Percentiles rank a stretch among this genome's conserved stretches.
phyloP scores from a whole-genome alignment of 2,797 vertebrate species.

The Girardinus metallicus region DNA sequence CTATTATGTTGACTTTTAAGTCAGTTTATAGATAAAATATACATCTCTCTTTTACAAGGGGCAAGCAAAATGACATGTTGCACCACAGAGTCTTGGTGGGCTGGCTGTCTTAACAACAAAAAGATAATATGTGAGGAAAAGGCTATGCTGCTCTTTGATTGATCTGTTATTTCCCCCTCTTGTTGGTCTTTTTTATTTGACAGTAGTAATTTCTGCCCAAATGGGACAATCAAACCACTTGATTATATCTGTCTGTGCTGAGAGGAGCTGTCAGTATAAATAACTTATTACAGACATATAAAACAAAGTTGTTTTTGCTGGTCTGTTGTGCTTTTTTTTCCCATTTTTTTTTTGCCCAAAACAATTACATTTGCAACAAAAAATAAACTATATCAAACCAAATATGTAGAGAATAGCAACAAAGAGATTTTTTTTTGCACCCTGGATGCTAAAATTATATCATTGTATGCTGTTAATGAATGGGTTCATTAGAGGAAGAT shows the following conservation, averaged over 20 bases:
- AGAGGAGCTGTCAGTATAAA: slow-evolving; percentile 9
- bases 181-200: slow-evolving; percentile 52
- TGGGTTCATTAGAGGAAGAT: slow-evolving; percentile 55
- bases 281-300: not conserved
- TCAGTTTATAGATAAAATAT: slow-evolving; percentile 21
- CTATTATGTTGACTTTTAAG: slow-evolving; percentile 22
- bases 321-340: not conserved
- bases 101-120: slow-evolving; percentile 38
- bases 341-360: not conserved
- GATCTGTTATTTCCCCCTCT: slow-evolving; percentile 66
- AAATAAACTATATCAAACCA: not conserved
- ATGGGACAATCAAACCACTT: slow-evolving; percentile 33
- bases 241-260: not conserved
- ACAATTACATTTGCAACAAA: not conserved
- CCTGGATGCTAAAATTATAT: slow-evolving; percentile 3
- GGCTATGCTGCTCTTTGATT: slow-evolving; percentile 57
- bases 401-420: not conserved
- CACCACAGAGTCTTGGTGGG: slow-evolving; percentile 36
- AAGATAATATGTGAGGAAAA: slow-evolving; percentile 52
- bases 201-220: slow-evolving; percentile 50
- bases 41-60: slow-evolving; percentile 16
- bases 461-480: slow-evolving; percentile 46
- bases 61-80: slow-evolving; percentile 23
- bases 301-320: not conserved
- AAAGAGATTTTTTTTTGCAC: not conserved